phyloP scores from a whole-genome alignment of 2,888 invertebrate species.

The Diaphora mendica region DNA sequence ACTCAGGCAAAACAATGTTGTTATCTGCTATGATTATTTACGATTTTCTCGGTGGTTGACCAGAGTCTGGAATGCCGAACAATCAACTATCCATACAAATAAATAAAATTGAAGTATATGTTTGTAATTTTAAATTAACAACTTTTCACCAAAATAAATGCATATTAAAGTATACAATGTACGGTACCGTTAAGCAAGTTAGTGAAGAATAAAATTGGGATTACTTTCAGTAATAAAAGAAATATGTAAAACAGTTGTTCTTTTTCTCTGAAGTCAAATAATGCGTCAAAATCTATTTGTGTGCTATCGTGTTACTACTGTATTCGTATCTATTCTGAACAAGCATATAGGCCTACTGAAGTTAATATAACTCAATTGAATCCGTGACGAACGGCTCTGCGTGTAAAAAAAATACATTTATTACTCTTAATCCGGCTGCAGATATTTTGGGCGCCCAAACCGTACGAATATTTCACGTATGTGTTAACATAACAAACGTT shows the following conservation, averaged over 20 bases:
- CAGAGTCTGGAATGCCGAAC: background rate
- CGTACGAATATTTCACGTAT: conserved; percentile 41
- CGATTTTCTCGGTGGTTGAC: background rate
- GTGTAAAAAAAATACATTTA: conserved; percentile 42
- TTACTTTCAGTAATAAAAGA: no score
- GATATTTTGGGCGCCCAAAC: conserved; percentile 39
- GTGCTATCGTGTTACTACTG: background rate
- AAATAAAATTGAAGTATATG: no score
- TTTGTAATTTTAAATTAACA: no score
- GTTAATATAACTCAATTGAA: conserved; percentile 22
- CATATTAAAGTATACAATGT: no score
- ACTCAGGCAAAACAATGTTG: no score
- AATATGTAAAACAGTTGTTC: no score
- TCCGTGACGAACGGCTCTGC: conserved; percentile 25
- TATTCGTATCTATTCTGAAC: conserved; percentile 16
- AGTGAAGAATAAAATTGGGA: no score
- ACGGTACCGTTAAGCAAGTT: no score
- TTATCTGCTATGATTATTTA: conserved; percentile 9
- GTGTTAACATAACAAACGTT: conserved; percentile 41
- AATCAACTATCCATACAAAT: background rate
- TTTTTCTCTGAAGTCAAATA: no score
- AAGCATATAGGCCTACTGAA: conserved; percentile 21
- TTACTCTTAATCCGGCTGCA: conserved; percentile 26
- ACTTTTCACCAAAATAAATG: no score
- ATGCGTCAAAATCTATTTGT: no score